phyloP scores from a whole-genome alignment of 1,140 invertebrate genomes.

The Scaptomyza graminum region DNA sequence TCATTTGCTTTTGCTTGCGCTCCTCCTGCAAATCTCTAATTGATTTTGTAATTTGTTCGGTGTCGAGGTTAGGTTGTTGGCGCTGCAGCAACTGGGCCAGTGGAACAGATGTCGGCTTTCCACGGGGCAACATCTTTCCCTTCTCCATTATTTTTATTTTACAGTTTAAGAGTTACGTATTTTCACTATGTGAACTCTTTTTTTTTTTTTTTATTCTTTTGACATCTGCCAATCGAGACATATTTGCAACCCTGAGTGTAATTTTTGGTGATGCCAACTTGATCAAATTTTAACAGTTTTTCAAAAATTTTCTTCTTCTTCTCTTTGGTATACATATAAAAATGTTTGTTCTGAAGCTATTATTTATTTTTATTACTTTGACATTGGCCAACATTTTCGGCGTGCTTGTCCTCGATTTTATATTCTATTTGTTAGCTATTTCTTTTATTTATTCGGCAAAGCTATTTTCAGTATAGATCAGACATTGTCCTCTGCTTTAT shows the following conservation, averaged over 20 bases:
- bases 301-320: background rate
- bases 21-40: background rate
- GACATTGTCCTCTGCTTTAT: conserved; percentile 58
- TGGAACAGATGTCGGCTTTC: too few relatives aligned
- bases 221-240: background rate
- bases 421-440: conserved; percentile 66
- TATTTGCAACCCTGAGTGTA: background rate
- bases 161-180: too few relatives aligned
- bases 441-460: conserved; percentile 65
- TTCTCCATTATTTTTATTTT: too few relatives aligned
- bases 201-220: background rate
- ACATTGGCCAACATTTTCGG: conserved; percentile 30
- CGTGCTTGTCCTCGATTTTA: conserved; percentile 44
- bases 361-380: conserved; percentile 70
- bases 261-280: conserved; percentile 2
- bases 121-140: too few relatives aligned
- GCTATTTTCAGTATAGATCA: conserved; percentile 20
- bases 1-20: too few relatives aligned
- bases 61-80: too few relatives aligned
- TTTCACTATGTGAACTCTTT: too few relatives aligned
- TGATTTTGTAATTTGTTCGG: too few relatives aligned
- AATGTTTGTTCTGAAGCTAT: conserved; percentile 52
- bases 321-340: conserved; percentile 16
- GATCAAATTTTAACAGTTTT: background rate
- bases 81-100: too few relatives aligned